Percentiles rank a stretch among this genome's conserved stretches.
Evolutionary conservation across 1,140 invertebrate genomes (phyloP).

Genomic region (Solen grandis): DNA sequence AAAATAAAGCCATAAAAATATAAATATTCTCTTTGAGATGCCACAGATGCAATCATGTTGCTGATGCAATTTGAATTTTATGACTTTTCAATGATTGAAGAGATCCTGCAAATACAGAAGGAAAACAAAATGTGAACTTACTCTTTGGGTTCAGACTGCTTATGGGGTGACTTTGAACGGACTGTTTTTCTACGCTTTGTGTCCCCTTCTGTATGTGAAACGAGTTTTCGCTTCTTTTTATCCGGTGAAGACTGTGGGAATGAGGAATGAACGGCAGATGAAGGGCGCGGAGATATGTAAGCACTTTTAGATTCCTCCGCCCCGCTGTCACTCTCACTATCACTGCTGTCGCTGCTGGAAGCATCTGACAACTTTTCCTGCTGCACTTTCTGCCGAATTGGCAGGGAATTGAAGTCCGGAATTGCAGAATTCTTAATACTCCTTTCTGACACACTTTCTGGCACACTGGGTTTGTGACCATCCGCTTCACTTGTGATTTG

Average conservation of each 20-base stretch:
- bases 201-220: conserved; percentile 17
- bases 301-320: conserved; percentile 3
- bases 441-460: neutral
- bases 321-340: conserved; percentile 24
- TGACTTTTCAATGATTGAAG: too few species aligned
- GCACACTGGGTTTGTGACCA: too few species aligned
- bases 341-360: conserved; percentile 9
- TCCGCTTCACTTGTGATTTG: too few species aligned
- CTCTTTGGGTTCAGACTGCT: conserved; percentile 11
- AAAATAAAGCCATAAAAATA: too few species aligned
- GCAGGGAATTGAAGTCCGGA: conserved; percentile 22
- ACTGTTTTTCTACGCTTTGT: conserved; percentile 38
- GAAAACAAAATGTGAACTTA: conserved; percentile 36
- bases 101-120: too few species aligned
- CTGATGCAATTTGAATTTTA: too few species aligned
- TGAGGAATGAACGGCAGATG: conserved; percentile 40
- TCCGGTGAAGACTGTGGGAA: conserved; percentile 33
- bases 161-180: conserved; percentile 8
- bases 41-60: too few species aligned
- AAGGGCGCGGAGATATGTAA: conserved; percentile 9
- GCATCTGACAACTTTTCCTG: conserved; percentile 5
- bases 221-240: conserved; percentile 45
- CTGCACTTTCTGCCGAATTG: neutral
- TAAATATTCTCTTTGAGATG: too few species aligned
- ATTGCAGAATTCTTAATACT: neutral